Evolutionary conservation across 2,888 invertebrate genomes (phyloP).

Genomic region (Stictocephala bisonia): DNA sequence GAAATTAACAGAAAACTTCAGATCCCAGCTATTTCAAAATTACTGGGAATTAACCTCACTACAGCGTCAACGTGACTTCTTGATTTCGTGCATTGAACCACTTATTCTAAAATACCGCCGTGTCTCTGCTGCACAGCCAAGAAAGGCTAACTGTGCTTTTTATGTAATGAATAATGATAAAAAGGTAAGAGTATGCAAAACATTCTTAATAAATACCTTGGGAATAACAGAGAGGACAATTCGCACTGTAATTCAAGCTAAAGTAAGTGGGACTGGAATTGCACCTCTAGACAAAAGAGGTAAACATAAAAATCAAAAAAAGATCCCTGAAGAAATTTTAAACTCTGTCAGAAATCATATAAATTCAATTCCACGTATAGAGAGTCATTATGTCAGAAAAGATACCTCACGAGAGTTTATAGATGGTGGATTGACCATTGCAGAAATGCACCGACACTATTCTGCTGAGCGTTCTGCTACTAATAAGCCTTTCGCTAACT

Average conservation of each 20-base stretch:
- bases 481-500: slow-evolving; percentile 57
- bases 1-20: slow-evolving; percentile 42
- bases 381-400: slow-evolving; percentile 60
- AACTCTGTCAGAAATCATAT: slow-evolving; percentile 59
- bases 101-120: slow-evolving; percentile 45
- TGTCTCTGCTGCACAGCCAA: slow-evolving; percentile 32
- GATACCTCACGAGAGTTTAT: slow-evolving; percentile 58
- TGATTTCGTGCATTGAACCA: slow-evolving; percentile 43
- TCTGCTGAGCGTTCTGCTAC: slow-evolving; percentile 53
- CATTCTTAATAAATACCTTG: slow-evolving; percentile 57
- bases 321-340: slow-evolving; percentile 56
- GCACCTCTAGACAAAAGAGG: slow-evolving; percentile 56
- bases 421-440: slow-evolving; percentile 59
- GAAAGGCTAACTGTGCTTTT: slow-evolving; percentile 48
- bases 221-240: slow-evolving; percentile 56
- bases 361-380: slow-evolving; percentile 58
- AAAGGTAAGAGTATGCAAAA: slow-evolving; percentile 55
- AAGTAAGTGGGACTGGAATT: slow-evolving; percentile 54
- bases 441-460: slow-evolving; percentile 59
- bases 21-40: slow-evolving; percentile 41
- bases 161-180: slow-evolving; percentile 46
- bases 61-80: slow-evolving; percentile 44
- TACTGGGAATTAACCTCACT: slow-evolving; percentile 46
- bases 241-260: slow-evolving; percentile 54
- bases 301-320: slow-evolving; percentile 58